These are phyloP conservation scores for Pyrgus malvae DNA, from an alignment of 2,888 invertebrate genomes.

Conservation along the genomic window DNA sequence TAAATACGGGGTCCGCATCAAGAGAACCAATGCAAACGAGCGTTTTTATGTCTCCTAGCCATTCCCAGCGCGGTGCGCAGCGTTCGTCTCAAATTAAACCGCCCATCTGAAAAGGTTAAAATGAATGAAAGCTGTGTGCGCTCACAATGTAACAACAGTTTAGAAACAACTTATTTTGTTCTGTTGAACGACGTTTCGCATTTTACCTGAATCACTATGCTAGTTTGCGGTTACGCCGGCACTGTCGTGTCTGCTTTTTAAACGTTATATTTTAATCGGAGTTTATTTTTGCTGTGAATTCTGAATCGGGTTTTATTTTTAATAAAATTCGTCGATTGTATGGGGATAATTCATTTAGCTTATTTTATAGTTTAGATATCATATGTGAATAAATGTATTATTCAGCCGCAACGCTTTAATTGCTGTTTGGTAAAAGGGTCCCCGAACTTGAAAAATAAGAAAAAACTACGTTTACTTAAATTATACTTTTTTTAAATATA, in stretches of 20 bases:
- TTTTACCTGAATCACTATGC: constrained; percentile 49
- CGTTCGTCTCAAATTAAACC: constrained; percentile 54
- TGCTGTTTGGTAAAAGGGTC: too few relatives aligned
- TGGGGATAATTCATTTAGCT: too few relatives aligned
- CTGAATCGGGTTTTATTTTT: too few relatives aligned
- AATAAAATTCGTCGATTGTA: too few relatives aligned
- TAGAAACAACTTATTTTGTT: constrained; percentile 73
- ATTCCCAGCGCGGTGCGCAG: constrained; percentile 39
- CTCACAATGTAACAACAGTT: constrained; percentile 72
- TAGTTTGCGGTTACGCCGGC: constrained; percentile 40
- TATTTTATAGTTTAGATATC: too few relatives aligned
- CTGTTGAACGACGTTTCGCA: constrained; percentile 60
- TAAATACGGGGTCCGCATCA: constrained; percentile 61
- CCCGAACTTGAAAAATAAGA: too few relatives aligned
- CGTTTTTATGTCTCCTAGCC: constrained; percentile 62
- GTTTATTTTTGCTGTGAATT: too few relatives aligned
- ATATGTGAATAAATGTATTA: too few relatives aligned
- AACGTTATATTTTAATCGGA: background rate
- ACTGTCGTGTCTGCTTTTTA: constrained; percentile 13
- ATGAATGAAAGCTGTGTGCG: constrained; percentile 66
- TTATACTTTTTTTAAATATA: too few relatives aligned
- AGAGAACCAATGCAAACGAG: constrained; percentile 72
- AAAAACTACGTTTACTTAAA: too few relatives aligned
- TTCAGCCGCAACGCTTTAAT: too few relatives aligned
- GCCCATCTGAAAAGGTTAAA: constrained; percentile 72